Conservation (phyloP, 2,797 vertebrate genomes). For the Hylomyscus alleni region DNA sequence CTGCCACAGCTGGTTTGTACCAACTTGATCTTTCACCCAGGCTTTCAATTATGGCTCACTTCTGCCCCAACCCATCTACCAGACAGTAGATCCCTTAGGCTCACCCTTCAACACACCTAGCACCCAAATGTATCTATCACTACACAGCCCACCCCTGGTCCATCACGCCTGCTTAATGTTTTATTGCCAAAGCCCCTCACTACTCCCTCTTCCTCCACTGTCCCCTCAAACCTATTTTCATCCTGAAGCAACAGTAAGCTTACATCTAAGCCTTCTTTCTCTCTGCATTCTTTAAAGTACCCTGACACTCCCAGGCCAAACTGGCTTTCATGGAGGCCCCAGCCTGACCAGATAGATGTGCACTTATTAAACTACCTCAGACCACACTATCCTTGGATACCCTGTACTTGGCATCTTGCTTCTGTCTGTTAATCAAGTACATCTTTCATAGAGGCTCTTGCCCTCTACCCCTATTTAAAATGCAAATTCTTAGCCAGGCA, state of each 20-base stretch:
- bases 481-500: background rate
- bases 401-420: background rate
- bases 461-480: background rate
- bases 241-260: background rate
- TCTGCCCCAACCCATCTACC: background rate
- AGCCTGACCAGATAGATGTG: background rate
- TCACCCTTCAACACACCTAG: too few species aligned
- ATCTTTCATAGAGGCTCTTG: background rate
- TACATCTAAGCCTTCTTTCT: background rate
- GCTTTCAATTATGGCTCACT: background rate
- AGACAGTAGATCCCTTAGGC: background rate
- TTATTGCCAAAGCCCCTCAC: background rate
- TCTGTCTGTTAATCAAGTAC: background rate
- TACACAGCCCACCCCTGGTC: fast-evolving
- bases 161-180: fast-evolving
- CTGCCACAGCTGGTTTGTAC: fast-evolving
- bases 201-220: background rate
- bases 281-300: background rate
- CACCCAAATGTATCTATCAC: fast-evolving
- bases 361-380: background rate
- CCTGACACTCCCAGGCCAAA: too few species aligned
- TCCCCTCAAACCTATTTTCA: background rate
- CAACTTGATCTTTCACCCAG: background rate
- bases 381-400: background rate
- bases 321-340: background rate